A percentile compares a stretch with the other conserved stretches of the same genome.
Evolutionary conservation across 2,888 invertebrate species (phyloP).

Genomic region (Drosophila buzzatii): DNA sequence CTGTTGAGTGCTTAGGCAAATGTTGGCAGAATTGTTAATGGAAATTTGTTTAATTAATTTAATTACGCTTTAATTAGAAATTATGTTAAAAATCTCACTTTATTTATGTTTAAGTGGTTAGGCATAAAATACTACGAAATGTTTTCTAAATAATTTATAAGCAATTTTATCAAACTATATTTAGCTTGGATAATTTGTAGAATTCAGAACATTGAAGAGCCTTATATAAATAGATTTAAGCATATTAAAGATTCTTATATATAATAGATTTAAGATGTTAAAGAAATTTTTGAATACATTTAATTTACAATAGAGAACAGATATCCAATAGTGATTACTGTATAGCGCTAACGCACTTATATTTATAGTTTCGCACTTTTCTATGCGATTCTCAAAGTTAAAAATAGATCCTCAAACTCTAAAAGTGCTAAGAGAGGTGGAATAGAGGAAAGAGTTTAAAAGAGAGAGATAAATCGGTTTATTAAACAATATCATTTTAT

Average conservation of each 20-base stretch:
- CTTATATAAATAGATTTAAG: background rate
- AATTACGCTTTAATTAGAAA: constrained; percentile 5
- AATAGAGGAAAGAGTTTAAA: too few relatives aligned
- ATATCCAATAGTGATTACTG: too few relatives aligned
- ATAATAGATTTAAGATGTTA: background rate
- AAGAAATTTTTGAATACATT: background rate
- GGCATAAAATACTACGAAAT: background rate
- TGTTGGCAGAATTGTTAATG: background rate
- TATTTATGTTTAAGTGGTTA: background rate
- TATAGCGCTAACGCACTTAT: too few relatives aligned
- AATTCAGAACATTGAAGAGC: background rate
- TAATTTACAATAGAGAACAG: background rate
- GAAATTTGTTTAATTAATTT: constrained; percentile 10
- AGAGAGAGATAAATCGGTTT: too few relatives aligned
- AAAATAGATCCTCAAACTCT: background rate
- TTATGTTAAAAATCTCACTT: background rate
- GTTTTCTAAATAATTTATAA: background rate
- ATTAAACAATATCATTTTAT: too few relatives aligned
- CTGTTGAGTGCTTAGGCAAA: constrained; percentile 25
- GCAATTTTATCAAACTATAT: background rate
- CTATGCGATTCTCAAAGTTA: background rate
- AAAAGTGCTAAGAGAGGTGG: background rate
- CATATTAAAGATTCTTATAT: too few relatives aligned
- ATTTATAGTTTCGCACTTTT: background rate
- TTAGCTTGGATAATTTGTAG: background rate